phyloP scores from a whole-genome alignment of 1,140 invertebrate genomes.

The Drosophila lacertosa region DNA sequence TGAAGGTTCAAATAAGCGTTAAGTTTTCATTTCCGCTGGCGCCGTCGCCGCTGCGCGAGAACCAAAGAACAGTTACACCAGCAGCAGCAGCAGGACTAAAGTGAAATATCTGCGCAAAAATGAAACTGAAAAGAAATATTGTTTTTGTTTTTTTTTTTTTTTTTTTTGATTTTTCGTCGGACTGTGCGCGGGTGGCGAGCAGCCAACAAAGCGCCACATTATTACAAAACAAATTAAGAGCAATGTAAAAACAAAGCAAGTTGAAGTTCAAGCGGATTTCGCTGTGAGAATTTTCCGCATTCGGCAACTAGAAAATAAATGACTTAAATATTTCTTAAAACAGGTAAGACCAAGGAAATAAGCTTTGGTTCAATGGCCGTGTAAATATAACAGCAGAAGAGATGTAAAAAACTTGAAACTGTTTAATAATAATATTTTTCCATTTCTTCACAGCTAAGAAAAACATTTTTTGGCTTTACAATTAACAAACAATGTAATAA shows the following conservation, averaged over 20 bases:
- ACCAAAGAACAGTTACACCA: slow-evolving; percentile 26
- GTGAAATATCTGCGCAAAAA: slow-evolving; percentile 66
- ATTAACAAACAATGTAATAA: slow-evolving; percentile 48
- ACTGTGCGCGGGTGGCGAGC: neutral
- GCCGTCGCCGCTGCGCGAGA: slow-evolving; percentile 60
- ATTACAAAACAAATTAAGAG: slow-evolving; percentile 80
- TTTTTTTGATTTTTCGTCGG: slow-evolving; percentile 5
- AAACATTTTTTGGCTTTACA: neutral
- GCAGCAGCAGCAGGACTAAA: slow-evolving; percentile 31
- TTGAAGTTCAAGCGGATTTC: slow-evolving; percentile 49
- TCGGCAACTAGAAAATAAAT: slow-evolving; percentile 39
- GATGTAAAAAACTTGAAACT: neutral
- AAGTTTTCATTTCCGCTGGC: slow-evolving; percentile 81
- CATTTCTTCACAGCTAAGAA: neutral
- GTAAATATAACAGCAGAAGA: neutral
- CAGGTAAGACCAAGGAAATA: slow-evolving; percentile 16
- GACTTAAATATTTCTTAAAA: slow-evolving; percentile 14
- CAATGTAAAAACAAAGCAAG: slow-evolving; percentile 74
- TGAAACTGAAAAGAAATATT: slow-evolving; percentile 76
- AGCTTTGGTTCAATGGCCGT: slow-evolving; percentile 4
- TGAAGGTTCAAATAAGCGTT: slow-evolving; percentile 83
- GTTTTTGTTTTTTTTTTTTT: slow-evolving; percentile 56
- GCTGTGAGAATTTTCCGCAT: slow-evolving; percentile 31
- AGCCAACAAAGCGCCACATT: slow-evolving; percentile 51
- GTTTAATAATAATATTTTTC: neutral